These are phyloP conservation scores for Euphonia xanthogaster DNA, from an alignment of 2,797 vertebrate species.

Conservation along the genomic window DNA sequence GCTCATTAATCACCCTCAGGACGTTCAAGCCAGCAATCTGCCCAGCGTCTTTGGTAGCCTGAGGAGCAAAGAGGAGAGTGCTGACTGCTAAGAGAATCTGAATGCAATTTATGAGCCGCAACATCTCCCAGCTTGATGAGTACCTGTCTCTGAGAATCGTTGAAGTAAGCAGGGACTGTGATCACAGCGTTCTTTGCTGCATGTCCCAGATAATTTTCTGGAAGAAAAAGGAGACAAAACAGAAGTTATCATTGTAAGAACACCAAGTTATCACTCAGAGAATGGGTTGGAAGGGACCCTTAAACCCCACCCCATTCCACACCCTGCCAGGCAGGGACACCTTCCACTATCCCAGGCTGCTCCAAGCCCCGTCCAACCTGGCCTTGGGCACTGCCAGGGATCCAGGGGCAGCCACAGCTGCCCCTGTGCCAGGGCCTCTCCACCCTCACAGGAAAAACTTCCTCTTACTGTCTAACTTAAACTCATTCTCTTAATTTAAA, in stretches of 20 bases:
- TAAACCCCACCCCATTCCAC: not conserved
- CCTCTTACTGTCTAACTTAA: not conserved
- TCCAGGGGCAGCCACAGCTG: not conserved
- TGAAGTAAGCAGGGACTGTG: conserved; percentile 98
- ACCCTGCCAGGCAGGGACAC: not conserved
- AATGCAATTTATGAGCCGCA: fast-evolving
- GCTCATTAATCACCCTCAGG: conserved; percentile 96
- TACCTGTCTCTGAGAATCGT: conserved; percentile 98
- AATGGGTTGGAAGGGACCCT: not conserved
- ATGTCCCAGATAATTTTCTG: conserved; percentile 93
- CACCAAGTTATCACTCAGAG: not conserved
- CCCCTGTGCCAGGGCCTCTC: not conserved
- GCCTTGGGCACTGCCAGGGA: not conserved
- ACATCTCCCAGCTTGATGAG: not conserved
- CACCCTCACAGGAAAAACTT: not conserved
- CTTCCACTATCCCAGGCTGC: fast-evolving
- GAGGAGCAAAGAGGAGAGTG: not conserved
- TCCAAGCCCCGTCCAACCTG: not conserved
- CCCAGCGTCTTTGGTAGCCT: conserved; percentile 98
- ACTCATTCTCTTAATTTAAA: not conserved
- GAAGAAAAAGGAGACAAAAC: not conserved
- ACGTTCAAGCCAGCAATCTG: conserved; percentile 95
- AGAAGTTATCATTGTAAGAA: not conserved
- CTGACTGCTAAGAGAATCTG: not conserved
- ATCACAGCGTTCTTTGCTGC: conserved; percentile 93